These are phyloP conservation scores for Dicaeum eximium DNA, from an alignment of 2,113 vertebrate genomes.

Conservation along the genomic window DNA sequence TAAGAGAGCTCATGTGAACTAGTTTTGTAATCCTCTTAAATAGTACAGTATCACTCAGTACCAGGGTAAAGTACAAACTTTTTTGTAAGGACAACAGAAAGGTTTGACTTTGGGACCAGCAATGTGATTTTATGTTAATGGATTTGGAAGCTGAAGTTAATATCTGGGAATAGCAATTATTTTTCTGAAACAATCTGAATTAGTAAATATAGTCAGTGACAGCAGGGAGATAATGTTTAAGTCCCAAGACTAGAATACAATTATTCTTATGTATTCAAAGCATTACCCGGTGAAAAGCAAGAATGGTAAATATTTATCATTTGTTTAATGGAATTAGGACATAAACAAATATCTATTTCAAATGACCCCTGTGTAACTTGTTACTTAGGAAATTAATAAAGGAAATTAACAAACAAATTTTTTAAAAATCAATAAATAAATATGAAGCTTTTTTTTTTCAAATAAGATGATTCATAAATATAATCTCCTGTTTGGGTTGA, in stretches of 20 bases:
- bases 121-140: not conserved
- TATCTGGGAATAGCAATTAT: not conserved
- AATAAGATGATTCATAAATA: not conserved
- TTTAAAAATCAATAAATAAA: not conserved
- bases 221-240: not conserved
- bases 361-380: not conserved
- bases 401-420: not conserved
- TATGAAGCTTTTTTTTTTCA: not conserved
- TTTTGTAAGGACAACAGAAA: not conserved
- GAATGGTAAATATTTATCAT: constrained; percentile 18
- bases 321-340: not conserved
- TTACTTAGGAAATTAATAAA: not conserved
- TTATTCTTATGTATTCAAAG: constrained; percentile 24
- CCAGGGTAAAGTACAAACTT: not conserved
- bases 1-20: not conserved
- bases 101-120: not conserved
- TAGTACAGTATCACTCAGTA: not conserved
- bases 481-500: not conserved
- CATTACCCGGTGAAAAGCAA: constrained; percentile 10
- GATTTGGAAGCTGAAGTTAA: not conserved
- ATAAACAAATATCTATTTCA: not conserved
- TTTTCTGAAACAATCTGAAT: not conserved
- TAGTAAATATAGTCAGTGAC: not conserved
- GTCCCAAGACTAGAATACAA: not conserved
- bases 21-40: not conserved